Evolutionary conservation across 2,113 vertebrate genomes (phyloP), one percentile per base, ranked within the genome.

Genomic region (Elephantulus edwardii): DNA sequence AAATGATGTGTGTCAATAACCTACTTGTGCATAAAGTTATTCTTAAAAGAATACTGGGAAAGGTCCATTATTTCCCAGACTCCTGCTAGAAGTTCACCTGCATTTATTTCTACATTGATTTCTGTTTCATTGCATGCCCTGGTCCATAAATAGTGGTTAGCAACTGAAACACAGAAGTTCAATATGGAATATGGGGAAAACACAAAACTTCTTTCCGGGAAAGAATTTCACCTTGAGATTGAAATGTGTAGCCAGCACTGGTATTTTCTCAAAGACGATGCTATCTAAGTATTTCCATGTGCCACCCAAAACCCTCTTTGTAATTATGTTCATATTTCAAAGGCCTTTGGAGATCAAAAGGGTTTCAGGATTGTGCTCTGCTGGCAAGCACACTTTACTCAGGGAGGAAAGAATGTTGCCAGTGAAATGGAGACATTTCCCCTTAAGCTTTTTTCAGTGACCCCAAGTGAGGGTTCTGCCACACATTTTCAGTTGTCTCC

Each of bases 271-370:
- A 35, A 88, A 86, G 90, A 56, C 38, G 42, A 60, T 30, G 66
- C 33, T 46, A 58, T 62, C 50, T 82, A 78, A 93, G 40, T 85
- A 24, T 86, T 86, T 83, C 81, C 91, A 46, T 24, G 44, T 68
- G 78, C 72, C 56, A 46, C 72, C 20, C 62, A 22, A 87, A 86
- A 38, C 42, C 40, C 33, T 46, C 30, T 44, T 42, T 77, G 40
- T 83, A 62, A 77, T 62, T 44, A 42, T n/a, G 28, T 86, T 86
- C 10, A 10, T 44, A 44, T 50, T 71, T 88, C 91, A 83, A 83
- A 89, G 81, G 46, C 35, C 60, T 22, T 50, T 0, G 0, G 38
- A 89, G 68, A 54, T 76, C 81, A 58, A 70, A 70, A 66, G 72
- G 66, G 28, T 17, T 33, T 1, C 48, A 40, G n/a, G 33, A 7